Evolutionary conservation across 1,140 invertebrate genomes (phyloP).

Genomic region (Nephila pilipes): DNA sequence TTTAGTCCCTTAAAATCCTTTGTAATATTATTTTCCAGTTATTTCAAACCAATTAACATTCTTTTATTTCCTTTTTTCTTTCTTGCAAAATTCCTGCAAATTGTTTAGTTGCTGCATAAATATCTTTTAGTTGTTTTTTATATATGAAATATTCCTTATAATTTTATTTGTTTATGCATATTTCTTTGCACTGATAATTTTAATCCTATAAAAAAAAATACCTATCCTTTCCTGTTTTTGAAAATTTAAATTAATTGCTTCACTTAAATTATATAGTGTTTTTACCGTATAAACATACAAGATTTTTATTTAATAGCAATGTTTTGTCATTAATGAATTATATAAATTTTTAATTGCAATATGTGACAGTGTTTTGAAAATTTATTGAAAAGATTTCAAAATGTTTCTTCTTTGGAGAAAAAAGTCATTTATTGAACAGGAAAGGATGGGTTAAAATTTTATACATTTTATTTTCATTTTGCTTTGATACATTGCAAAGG

Average conservation of each 20-base stretch:
- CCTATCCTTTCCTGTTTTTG: slow-evolving; percentile 12
- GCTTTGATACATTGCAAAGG: slow-evolving; percentile 67
- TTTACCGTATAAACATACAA: background rate
- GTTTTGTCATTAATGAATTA: background rate
- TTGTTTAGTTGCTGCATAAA: background rate
- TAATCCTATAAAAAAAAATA: slow-evolving; percentile 12
- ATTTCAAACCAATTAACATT: background rate
- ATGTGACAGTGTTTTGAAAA: background rate
- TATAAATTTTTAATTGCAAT: background rate
- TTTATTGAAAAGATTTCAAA: background rate
- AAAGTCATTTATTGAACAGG: background rate
- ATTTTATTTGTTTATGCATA: slow-evolving; percentile 27
- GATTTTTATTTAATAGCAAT: background rate
- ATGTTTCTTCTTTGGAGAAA: background rate
- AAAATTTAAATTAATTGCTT: background rate
- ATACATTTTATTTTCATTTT: slow-evolving; percentile 67
- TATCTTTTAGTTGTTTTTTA: slow-evolving; percentile 8
- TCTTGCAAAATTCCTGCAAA: background rate
- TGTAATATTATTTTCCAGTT: background rate
- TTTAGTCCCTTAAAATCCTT: background rate
- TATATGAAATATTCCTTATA: slow-evolving; percentile 11
- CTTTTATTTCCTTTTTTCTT: background rate
- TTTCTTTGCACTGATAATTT: slow-evolving; percentile 52
- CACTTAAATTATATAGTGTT: background rate
- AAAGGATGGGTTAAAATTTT: slow-evolving; percentile 44